Base-by-base conservation (phyloP, 2,113 vertebrate species). In the Rhea americana region DNA sequence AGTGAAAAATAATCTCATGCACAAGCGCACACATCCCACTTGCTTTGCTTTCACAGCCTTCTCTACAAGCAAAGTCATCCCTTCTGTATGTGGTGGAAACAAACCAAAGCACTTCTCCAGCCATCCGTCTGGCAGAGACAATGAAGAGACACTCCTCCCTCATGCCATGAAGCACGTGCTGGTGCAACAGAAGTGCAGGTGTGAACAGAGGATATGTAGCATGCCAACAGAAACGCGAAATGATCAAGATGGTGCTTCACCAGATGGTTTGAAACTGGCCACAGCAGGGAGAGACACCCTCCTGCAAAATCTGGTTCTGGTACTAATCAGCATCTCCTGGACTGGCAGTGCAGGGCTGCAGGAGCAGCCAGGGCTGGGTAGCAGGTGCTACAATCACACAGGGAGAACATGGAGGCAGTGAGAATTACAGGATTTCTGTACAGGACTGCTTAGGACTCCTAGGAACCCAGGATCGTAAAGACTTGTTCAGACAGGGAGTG, bases 121-220 rank as follows among this genome's bases (percentile, higher is more conserved):
- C 12, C 48, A 37, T 32, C 18, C 45, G 58, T 78, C 72, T 35
- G 16, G 13, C 50, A 88, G 35, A 0, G 0, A 4, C 26, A 41
- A 51, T 12, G 22, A 80, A 68, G 47, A 72, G 30, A 62, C 9
- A 5, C 22, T 65, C 37, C 22, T 28, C 11, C 16, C 51, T 78
- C 14, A 5, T 0, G 0, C 45, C 35, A 48, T 76, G 43, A 76
- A 73, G 55, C 24, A 25, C 26, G 35, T 37, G 48, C 6, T 32
- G 14, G 22, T 68, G 20, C 50, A 73, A 56, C 28, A 85, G 48
- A 48, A 39, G 25, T 10, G 18, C 37, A 10, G 20, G 21, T 26
- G 10, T 12, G 59, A 80, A 83, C 8, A 82, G n/a, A 24, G 51
- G 25, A 39, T 68, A 35, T 5, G 6, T 67, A 65, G 80, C 32